A percentile compares a stretch with the other conserved stretches of the same genome.
phyloP scores from a whole-genome alignment of 1,140 invertebrate genomes.

The Cyclina sinensis region DNA sequence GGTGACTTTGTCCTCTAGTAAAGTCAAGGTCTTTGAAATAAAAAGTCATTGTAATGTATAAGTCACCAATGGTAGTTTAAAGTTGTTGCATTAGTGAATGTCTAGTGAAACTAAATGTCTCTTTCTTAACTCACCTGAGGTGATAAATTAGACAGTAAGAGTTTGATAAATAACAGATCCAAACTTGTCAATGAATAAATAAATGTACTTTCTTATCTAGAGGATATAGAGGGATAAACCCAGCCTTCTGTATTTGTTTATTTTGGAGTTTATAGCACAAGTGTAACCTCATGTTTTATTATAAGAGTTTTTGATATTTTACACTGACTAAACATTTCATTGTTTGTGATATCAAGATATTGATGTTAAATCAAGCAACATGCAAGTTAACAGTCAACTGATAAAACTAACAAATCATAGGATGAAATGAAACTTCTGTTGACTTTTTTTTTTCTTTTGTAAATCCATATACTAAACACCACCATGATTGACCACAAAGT shows the following conservation, averaged over 20 bases:
- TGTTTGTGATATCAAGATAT: conserved; percentile 10
- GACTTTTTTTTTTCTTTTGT: no score
- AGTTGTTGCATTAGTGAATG: background rate
- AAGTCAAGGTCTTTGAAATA: no score
- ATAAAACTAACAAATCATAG: background rate
- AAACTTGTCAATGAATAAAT: conserved; percentile 4
- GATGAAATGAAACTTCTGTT: conserved; percentile 10
- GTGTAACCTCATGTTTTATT: conserved; percentile 1
- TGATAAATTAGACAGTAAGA: conserved; percentile 19
- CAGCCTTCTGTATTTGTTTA: background rate
- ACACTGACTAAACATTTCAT: background rate
- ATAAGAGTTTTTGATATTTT: conserved; percentile 1
- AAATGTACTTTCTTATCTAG: conserved; percentile 36
- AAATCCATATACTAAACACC: no score
- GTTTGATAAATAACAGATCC: background rate
- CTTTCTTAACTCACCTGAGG: background rate
- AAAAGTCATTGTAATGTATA: no score
- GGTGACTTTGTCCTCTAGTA: no score
- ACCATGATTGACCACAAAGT: no score
- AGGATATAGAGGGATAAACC: conserved; percentile 16
- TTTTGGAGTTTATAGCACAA: background rate
- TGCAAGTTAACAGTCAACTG: conserved; percentile 12
- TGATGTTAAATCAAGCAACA: conserved; percentile 20
- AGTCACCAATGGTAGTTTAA: no score
- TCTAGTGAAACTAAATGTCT: background rate